phyloP scores from a whole-genome alignment of 2,797 vertebrate genomes.

The Gila robusta region DNA sequence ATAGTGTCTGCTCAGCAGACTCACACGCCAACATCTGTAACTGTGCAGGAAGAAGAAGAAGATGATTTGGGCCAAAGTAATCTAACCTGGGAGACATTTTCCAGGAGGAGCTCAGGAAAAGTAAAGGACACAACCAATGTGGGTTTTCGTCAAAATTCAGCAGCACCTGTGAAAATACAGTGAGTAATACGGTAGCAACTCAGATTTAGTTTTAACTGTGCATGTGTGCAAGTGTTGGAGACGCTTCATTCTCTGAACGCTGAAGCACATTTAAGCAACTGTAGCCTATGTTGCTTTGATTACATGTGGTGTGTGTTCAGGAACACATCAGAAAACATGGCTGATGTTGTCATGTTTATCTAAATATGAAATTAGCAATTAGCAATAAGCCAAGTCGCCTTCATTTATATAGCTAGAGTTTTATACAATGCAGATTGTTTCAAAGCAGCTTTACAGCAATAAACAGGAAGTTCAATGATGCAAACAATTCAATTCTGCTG shows the following conservation, averaged over 20 bases:
- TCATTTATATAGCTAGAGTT: neutral
- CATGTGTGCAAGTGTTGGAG: neutral
- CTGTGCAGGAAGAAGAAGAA: neutral
- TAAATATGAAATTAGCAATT: neutral
- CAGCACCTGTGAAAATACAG: slow-evolving; percentile 60
- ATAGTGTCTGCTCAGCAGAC: slow-evolving; percentile 46
- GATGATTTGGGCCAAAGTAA: slow-evolving; percentile 45
- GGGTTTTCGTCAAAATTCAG: slow-evolving; percentile 30
- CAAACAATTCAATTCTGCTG: too few species aligned
- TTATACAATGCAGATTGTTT: neutral
- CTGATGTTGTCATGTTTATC: neutral
- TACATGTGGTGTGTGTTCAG: neutral
- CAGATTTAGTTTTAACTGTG: neutral
- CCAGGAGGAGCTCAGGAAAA: slow-evolving; percentile 34
- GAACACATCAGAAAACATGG: neutral
- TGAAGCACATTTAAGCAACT: neutral
- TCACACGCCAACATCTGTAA: slow-evolving; percentile 31
- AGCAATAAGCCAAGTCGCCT: neutral
- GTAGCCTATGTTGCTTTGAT: neutral
- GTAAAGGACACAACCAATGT: neutral
- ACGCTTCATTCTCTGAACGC: neutral
- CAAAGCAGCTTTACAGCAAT: neutral
- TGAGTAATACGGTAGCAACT: neutral
- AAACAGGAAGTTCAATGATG: too few species aligned
- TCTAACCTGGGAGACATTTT: slow-evolving; percentile 46